A percentile compares a stretch with the other conserved stretches of the same genome.
These are phyloP conservation scores for Gnatocerus cornutus DNA, from an alignment of 2,888 invertebrate species.

Conservation along the genomic window DNA sequence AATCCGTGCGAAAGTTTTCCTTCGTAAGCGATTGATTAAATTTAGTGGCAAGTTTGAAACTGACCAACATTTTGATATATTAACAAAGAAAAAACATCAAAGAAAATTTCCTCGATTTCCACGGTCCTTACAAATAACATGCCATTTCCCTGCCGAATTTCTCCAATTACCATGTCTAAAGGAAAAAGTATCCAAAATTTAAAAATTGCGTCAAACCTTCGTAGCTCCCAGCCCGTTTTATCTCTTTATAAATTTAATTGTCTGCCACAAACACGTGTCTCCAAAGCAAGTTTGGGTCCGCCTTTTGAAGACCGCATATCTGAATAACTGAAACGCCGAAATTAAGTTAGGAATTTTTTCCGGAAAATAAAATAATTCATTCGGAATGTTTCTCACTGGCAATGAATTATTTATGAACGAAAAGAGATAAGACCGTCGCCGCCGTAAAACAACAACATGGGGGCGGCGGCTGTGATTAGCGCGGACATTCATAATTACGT, in stretches of 20 bases:
- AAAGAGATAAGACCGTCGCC: conserved; percentile 36
- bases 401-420: conserved; percentile 41
- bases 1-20: not conserved
- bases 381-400: conserved; percentile 29
- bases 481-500: conserved; percentile 45
- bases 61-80: not conserved
- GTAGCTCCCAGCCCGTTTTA: conserved; percentile 24
- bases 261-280: conserved; percentile 33
- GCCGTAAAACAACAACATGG: conserved; percentile 36
- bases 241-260: conserved; percentile 42
- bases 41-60: conserved; percentile 1
- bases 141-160: not conserved
- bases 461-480: conserved; percentile 36
- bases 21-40: not conserved
- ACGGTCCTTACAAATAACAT: not conserved
- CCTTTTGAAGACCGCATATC: conserved; percentile 33
- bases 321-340: conserved; percentile 41
- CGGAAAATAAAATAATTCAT: conserved; percentile 44
- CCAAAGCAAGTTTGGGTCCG: conserved; percentile 22
- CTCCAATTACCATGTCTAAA: conserved; percentile 5
- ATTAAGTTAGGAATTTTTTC: conserved; percentile 37
- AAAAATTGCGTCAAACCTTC: conserved; percentile 12
- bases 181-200: conserved; percentile 16
- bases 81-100: not conserved
- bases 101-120: not conserved